These are phyloP conservation scores for Latrodectus hesperus DNA, from an alignment of 2,888 invertebrate genomes.

Conservation along the genomic window DNA sequence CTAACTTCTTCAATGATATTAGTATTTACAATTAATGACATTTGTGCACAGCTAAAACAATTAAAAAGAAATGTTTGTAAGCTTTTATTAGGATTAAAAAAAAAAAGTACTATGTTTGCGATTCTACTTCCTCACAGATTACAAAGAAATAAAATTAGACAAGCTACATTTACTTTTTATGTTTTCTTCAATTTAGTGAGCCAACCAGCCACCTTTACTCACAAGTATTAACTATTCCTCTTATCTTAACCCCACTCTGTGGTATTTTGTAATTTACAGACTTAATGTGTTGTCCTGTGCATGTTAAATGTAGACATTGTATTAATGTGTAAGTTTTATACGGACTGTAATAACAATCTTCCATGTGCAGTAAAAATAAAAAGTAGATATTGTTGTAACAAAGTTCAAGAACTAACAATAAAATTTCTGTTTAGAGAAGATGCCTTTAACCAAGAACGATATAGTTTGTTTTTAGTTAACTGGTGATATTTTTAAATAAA, in stretches of 20 bases:
- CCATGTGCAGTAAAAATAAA: constrained; percentile 60
- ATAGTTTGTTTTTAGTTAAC: not conserved
- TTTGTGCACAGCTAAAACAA: not conserved
- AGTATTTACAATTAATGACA: not conserved
- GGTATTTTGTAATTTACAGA: constrained; percentile 69
- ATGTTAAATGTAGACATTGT: constrained; percentile 68
- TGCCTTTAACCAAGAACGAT: not conserved
- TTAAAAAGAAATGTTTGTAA: not conserved
- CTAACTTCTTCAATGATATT: not conserved
- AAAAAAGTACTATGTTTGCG: not conserved
- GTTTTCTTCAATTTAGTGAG: constrained; percentile 40
- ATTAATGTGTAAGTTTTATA: constrained; percentile 69
- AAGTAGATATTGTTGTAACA: constrained; percentile 42
- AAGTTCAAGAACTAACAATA: constrained; percentile 2
- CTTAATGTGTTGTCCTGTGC: constrained; percentile 69
- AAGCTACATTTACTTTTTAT: constrained; percentile 20
- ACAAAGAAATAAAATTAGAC: constrained; percentile 2
- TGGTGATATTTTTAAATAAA: not conserved
- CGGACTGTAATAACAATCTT: constrained; percentile 67
- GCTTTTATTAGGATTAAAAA: not conserved
- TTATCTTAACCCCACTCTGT: constrained; percentile 42
- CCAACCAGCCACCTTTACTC: constrained; percentile 17
- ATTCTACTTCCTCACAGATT: constrained; percentile 45
- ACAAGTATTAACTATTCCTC: constrained; percentile 43
- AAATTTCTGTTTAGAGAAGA: not conserved